A percentile compares a stretch with the other conserved stretches of the same genome.
Evolutionary conservation across 30 jellyfish, hydroid and myxozoan genomes (phyloP).

Genomic region (Turritopsis rubra): DNA sequence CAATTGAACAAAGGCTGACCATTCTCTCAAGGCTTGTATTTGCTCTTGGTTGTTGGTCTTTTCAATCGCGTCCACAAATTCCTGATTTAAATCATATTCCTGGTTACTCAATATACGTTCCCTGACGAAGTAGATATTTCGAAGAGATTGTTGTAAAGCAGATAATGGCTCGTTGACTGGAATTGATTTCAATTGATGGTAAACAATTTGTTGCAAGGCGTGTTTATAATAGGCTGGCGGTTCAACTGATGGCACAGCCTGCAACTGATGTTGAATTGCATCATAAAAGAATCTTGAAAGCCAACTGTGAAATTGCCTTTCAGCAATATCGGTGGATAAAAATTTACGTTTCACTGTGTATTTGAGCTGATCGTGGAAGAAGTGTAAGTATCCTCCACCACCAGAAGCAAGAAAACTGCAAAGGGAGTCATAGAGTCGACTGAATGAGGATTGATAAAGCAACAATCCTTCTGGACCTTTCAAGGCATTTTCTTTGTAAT

Average conservation of each 20-base stretch:
- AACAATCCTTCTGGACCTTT: background rate
- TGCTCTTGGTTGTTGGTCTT: background rate
- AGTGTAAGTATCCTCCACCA: constrained; percentile 1
- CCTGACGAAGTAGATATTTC: constrained; percentile 5
- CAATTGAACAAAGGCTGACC: background rate
- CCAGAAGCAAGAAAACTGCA: constrained; percentile 2
- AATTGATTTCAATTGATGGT: background rate
- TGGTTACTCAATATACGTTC: background rate
- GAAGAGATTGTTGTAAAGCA: background rate
- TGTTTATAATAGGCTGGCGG: constrained; percentile 10
- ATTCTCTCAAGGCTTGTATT: background rate
- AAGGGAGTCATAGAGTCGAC: background rate
- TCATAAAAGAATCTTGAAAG: background rate
- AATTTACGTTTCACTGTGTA: background rate
- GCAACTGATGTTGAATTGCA: background rate
- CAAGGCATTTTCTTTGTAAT: background rate
- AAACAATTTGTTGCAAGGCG: constrained; percentile 9
- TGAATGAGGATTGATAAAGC: background rate
- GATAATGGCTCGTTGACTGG: background rate
- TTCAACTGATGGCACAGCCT: background rate
- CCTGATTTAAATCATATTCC: background rate
- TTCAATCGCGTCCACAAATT: background rate
- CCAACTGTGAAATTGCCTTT: background rate
- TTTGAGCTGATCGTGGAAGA: background rate
- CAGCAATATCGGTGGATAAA: background rate